Evolutionary conservation across 1,140 invertebrate species (phyloP).

Genomic region (Drosophila pseudoobscura): DNA sequence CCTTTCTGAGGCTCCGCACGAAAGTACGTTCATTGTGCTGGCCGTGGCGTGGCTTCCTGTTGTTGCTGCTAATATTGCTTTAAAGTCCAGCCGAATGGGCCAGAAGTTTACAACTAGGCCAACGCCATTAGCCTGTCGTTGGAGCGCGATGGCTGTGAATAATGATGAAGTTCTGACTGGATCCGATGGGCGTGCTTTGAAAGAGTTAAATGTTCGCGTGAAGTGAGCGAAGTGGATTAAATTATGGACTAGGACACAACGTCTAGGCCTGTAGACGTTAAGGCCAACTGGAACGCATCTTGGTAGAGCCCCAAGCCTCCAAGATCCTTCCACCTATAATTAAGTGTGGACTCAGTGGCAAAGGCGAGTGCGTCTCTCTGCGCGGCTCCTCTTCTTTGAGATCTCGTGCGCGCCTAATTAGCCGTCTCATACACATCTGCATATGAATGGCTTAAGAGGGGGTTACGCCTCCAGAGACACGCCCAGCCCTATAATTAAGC

Average conservation of each 20-base stretch:
- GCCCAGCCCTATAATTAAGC: slow-evolving; percentile 44
- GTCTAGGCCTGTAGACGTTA: not conserved
- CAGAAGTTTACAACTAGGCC: slow-evolving; percentile 66
- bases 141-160: slow-evolving; percentile 42
- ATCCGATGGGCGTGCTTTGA: slow-evolving; percentile 2
- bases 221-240: slow-evolving; percentile 5
- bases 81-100: slow-evolving; percentile 47
- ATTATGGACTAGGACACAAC: not conserved
- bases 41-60: no score
- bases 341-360: slow-evolving; percentile 42
- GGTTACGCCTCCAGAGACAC: slow-evolving; percentile 22
- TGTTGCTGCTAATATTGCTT: slow-evolving; percentile 40
- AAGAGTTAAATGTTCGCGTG: slow-evolving; percentile 6
- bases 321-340: slow-evolving; percentile 35
- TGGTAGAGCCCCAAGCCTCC: not conserved
- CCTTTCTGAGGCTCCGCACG: not conserved
- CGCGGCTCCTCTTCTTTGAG: slow-evolving; percentile 55
- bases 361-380: slow-evolving; percentile 9
- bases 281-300: slow-evolving; percentile 1
- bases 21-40: slow-evolving; percentile 19
- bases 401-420: slow-evolving; percentile 66
- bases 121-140: slow-evolving; percentile 56
- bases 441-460: slow-evolving; percentile 14
- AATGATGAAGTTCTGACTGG: slow-evolving; percentile 34
- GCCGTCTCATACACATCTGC: slow-evolving; percentile 50